These are phyloP conservation scores for Pagetopsis macropterus DNA, from an alignment of 2,797 vertebrate species.

Conservation along the genomic window DNA sequence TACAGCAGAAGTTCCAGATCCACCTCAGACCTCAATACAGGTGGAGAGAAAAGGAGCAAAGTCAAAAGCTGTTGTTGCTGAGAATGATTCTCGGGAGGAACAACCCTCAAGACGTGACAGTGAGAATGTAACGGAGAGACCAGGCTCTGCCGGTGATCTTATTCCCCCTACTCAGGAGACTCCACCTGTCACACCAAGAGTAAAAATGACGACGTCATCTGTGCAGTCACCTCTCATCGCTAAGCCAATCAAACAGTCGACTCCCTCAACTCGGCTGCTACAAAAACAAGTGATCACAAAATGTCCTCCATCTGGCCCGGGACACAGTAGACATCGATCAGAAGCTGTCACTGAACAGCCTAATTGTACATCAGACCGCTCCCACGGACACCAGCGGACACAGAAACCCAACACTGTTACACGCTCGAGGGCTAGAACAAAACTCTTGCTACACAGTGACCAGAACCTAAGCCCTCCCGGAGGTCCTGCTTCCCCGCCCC, in stretches of 20 bases:
- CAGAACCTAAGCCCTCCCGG: not conserved
- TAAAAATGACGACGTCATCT: slow-evolving; percentile 78
- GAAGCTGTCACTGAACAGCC: slow-evolving; percentile 12
- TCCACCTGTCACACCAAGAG: slow-evolving; percentile 77
- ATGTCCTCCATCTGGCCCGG: slow-evolving; percentile 16
- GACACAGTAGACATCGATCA: not conserved
- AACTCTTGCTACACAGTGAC: not conserved
- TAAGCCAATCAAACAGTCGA: slow-evolving; percentile 54
- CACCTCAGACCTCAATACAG: slow-evolving; percentile 7
- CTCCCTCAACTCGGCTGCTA: slow-evolving; percentile 28
- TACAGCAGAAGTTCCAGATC: slow-evolving; percentile 13
- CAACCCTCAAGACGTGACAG: not conserved
- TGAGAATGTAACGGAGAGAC: slow-evolving; percentile 56
- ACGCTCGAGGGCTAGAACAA: slow-evolving; percentile 19
- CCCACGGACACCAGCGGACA: slow-evolving; percentile 22
- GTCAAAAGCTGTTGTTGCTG: slow-evolving; percentile 8
- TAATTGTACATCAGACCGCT: not conserved
- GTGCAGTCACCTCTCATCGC: slow-evolving; percentile 65
- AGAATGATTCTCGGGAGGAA: not conserved
- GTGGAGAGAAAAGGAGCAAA: slow-evolving; percentile 1
- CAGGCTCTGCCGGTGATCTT: slow-evolving; percentile 72
- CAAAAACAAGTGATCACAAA: slow-evolving; percentile 24
- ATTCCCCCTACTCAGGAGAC: slow-evolving; percentile 86
- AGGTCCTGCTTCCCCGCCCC: slow-evolving; percentile 7
- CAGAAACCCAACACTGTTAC: slow-evolving; percentile 24